phyloP scores from a whole-genome alignment of 2,888 invertebrate species.

The Perdita meconis region DNA sequence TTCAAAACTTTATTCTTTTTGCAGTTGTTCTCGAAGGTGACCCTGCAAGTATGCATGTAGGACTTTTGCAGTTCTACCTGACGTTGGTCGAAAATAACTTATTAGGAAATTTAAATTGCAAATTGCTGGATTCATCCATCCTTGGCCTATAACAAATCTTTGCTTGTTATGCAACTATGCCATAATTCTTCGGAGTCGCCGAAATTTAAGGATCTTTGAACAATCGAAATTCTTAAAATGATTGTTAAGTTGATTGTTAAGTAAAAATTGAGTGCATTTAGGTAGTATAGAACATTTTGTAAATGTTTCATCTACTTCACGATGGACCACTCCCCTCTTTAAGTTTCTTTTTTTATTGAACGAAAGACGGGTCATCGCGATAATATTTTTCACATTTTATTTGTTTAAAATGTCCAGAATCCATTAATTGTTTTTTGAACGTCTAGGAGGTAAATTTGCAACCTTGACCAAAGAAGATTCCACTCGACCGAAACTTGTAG shows the following conservation, averaged over 20 bases:
- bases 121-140: slow-evolving; percentile 5
- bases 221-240: not conserved
- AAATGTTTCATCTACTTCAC: not conserved
- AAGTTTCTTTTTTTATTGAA: not conserved
- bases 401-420: not conserved
- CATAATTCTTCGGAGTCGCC: not conserved
- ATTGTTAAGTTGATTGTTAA: not conserved
- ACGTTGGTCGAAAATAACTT: not conserved
- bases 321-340: not conserved
- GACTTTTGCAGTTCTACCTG: not conserved
- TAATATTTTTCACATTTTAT: not conserved
- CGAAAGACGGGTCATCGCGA: not conserved
- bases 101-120: slow-evolving; percentile 24
- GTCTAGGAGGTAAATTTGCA: not conserved
- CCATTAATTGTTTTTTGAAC: not conserved
- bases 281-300: not conserved
- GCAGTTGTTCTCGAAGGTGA: not conserved
- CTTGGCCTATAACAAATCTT: slow-evolving; percentile 13
- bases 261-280: not conserved
- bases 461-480: slow-evolving; percentile 41
- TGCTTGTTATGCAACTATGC: not conserved
- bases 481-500: slow-evolving; percentile 7
- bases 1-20: not conserved
- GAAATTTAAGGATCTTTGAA: not conserved
- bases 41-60: not conserved